These are phyloP conservation scores for Recurvirostra avosetta DNA, from an alignment of 2,113 vertebrate genomes.

Conservation along the genomic window DNA sequence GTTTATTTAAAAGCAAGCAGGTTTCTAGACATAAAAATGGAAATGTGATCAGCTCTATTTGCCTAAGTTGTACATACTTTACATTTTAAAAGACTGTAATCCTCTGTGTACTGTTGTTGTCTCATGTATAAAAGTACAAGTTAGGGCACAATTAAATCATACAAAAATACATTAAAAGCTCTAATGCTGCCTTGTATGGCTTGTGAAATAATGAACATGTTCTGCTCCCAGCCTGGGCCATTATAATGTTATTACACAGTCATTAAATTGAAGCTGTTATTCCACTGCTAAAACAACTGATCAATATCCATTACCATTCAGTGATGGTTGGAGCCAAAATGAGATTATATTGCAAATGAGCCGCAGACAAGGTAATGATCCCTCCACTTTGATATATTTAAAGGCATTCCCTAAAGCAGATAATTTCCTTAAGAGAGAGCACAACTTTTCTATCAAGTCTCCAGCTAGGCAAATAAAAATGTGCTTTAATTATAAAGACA, in stretches of 20 bases:
- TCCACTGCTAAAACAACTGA: slow-evolving; percentile 64
- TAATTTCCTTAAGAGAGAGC: slow-evolving; percentile 46
- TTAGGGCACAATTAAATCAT: slow-evolving; percentile 19
- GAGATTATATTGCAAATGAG: slow-evolving; percentile 71
- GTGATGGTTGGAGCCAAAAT: slow-evolving; percentile 52
- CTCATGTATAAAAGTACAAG: neutral
- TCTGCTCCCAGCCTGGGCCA: slow-evolving; percentile 14
- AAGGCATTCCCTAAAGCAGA: slow-evolving; percentile 49
- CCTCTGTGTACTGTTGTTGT: neutral
- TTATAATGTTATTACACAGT: slow-evolving; percentile 62
- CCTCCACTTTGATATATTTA: slow-evolving; percentile 54
- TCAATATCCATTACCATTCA: slow-evolving; percentile 73
- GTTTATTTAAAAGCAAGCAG: slow-evolving; percentile 5
- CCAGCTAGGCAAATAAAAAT: slow-evolving; percentile 14
- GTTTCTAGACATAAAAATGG: neutral
- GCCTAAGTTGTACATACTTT: neutral
- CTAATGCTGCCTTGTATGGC: neutral
- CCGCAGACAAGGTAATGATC: slow-evolving; percentile 59
- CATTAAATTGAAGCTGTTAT: slow-evolving; percentile 66
- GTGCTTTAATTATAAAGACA: neutral
- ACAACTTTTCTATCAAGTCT: slow-evolving; percentile 18
- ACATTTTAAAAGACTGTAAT: neutral
- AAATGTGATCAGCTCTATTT: neutral
- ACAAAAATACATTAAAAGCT: neutral
- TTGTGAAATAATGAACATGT: slow-evolving; percentile 52